Percentiles rank a stretch among this genome's conserved stretches.
Conservation (phyloP, 2,888 invertebrate species). For the Andrena praecox region DNA sequence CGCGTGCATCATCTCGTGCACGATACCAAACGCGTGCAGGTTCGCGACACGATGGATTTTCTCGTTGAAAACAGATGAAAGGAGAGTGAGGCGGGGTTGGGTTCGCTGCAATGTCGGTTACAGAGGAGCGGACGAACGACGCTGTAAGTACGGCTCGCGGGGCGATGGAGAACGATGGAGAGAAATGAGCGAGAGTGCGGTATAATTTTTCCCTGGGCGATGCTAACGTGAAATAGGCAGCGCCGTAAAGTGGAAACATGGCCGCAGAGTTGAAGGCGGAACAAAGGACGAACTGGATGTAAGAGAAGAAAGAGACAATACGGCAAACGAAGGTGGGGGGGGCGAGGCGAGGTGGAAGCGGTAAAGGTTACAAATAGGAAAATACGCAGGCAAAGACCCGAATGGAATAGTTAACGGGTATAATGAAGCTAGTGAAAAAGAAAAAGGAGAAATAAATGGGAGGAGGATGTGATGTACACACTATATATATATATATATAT, state of each 20-base stretch:
- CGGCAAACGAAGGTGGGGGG: background rate
- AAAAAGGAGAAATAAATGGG: no score
- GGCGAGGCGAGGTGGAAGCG: constrained; percentile 14
- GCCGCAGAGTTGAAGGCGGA: background rate
- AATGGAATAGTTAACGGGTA: constrained; percentile 1
- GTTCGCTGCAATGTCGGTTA: constrained; percentile 3
- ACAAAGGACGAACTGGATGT: background rate
- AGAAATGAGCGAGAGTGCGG: constrained; percentile 43
- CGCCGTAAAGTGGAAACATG: constrained; percentile 6
- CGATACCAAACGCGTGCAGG: constrained; percentile 19
- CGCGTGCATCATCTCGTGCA: constrained; percentile 35
- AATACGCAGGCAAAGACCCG: background rate
- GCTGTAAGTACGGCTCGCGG: constrained; percentile 21
- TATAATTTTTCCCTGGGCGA: constrained; percentile 67
- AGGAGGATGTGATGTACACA: no score
- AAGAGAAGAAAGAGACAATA: background rate
- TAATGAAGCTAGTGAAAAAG: no score
- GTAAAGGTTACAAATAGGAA: constrained; percentile 51
- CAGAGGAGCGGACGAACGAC: constrained; percentile 12
- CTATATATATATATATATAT: no score
- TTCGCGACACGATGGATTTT: constrained; percentile 42
- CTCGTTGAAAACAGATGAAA: constrained; percentile 48
- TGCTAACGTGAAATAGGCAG: constrained; percentile 62
- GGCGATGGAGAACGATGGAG: constrained; percentile 12
- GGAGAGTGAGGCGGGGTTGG: background rate